Conservation (phyloP, 2,888 invertebrate genomes). For the Platerodrilus igneus region DNA sequence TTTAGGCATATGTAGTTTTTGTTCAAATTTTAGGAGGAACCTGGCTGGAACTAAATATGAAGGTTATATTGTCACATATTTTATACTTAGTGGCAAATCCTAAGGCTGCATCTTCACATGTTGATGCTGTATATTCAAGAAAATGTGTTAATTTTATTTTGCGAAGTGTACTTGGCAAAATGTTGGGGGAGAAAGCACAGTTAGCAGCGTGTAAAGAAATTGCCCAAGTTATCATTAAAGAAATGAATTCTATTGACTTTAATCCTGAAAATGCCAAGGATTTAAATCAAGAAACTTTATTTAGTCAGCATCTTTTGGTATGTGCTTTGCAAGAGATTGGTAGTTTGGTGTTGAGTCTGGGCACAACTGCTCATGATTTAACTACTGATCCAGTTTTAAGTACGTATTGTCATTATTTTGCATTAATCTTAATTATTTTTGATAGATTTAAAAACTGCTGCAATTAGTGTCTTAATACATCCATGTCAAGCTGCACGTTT, state of each 20-base stretch:
- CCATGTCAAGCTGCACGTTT: slow-evolving; percentile 90
- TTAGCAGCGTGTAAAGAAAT: slow-evolving; percentile 93
- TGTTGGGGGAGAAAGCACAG: slow-evolving; percentile 96
- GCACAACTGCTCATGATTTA: slow-evolving; percentile 90
- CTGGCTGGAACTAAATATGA: slow-evolving; percentile 92
- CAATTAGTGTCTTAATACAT: slow-evolving; percentile 82
- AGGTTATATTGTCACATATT: slow-evolving; percentile 80
- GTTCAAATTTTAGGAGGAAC: slow-evolving; percentile 88
- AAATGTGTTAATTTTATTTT: slow-evolving; percentile 96
- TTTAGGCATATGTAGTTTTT: slow-evolving; percentile 91
- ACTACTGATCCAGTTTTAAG: slow-evolving; percentile 83
- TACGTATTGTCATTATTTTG: slow-evolving; percentile 40
- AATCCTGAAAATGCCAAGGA: slow-evolving; percentile 90
- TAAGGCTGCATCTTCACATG: slow-evolving; percentile 92
- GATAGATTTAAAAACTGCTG: slow-evolving; percentile 68
- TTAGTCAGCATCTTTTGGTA: slow-evolving; percentile 85
- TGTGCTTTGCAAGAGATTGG: slow-evolving; percentile 94
- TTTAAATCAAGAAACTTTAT: slow-evolving; percentile 83
- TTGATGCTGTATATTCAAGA: slow-evolving; percentile 95
- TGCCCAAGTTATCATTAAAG: slow-evolving; percentile 83
- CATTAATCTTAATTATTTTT: slow-evolving; percentile 3
- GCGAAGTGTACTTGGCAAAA: slow-evolving; percentile 84
- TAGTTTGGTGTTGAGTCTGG: slow-evolving; percentile 80
- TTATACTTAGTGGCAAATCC: slow-evolving; percentile 92
- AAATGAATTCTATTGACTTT: slow-evolving; percentile 93